Base-by-base conservation (phyloP, 2,888 invertebrate genomes). In the Galerucella nymphaeae region DNA sequence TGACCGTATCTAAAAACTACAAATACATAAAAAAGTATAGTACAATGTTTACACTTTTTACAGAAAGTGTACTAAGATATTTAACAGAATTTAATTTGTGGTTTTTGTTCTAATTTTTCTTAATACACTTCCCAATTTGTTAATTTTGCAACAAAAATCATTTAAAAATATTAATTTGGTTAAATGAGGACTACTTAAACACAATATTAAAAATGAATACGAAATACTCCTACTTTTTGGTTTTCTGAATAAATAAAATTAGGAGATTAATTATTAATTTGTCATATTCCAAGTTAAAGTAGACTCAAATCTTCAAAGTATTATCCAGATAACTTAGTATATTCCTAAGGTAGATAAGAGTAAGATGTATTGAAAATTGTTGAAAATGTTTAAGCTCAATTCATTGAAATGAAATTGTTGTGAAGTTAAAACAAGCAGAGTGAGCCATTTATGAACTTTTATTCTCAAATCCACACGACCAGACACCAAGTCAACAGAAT, bases 21-120 rank as follows among this genome's bases (percentile, higher is more conserved):
- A 59, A 5, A 38, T 14, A 38, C 59, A 59, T 59, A 59, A 59
- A 59, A 58, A 59, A 38, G 13, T 30, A 59, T 59, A 30, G 2
- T 59, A 38, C 38, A 59, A 23, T 59, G 59, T 59, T 38, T 38
- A 59, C 30, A 59, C 30, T 59, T 59, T 59, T 59, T 30, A 38
- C 59, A 38, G 38, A 30, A 59, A 59, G 30, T 59, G 38, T 59
- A 38, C 30, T 38, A 30, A 59, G 59, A 59, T 38, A 13, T 30
- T 30, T 0, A 53, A 16, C 10, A 53, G 16, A 53, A 53, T 16
- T 53, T 1, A 53, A 16, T 16, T 53, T 53, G 53, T 53, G 2
- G 53, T 14, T 18, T 16, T 18, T 8, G 14, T 16, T 18, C 18
- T 53, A 6, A 53, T 18, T 18, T 18, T 18, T 53, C 53, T 53